A percentile compares a stretch with the other conserved stretches of the same genome.
phyloP scores from a whole-genome alignment of 1,140 invertebrate species.

The Orchestia grillus region DNA sequence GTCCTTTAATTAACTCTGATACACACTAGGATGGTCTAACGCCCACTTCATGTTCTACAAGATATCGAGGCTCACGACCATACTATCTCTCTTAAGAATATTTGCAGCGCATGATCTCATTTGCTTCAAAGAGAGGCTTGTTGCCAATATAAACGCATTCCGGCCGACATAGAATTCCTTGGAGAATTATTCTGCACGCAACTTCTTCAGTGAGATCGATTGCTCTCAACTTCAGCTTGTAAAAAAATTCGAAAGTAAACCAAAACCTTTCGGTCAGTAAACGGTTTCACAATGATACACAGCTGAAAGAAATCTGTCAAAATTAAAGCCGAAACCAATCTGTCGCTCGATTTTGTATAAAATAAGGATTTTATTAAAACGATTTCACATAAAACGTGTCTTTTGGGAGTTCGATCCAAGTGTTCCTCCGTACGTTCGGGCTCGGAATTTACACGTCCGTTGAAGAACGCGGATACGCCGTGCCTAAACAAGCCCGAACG shows the following conservation, averaged over 20 bases:
- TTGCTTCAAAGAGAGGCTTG: not conserved
- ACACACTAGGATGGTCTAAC: not conserved
- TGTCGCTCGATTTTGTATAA: not conserved
- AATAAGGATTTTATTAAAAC: too few species aligned
- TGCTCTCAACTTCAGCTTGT: not conserved
- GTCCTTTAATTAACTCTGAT: not conserved
- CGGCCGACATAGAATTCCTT: not conserved
- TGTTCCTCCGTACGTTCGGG: not conserved
- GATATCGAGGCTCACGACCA: not conserved
- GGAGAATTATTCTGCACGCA: not conserved
- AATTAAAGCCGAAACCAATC: not conserved
- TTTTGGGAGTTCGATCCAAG: not conserved
- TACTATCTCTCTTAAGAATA: not conserved
- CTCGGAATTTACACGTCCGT: not conserved
- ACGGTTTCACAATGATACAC: not conserved
- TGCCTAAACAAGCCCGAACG: not conserved
- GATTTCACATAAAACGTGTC: too few species aligned
- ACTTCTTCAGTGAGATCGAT: not conserved
- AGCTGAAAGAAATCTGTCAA: not conserved
- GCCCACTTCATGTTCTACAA: not conserved
- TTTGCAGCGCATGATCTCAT: not conserved
- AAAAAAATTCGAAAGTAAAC: not conserved
- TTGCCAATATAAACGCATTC: not conserved
- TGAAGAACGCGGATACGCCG: not conserved
- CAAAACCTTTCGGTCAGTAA: not conserved